Conservation (phyloP, 2,113 vertebrate genomes). For the Neoarius graeffei region DNA sequence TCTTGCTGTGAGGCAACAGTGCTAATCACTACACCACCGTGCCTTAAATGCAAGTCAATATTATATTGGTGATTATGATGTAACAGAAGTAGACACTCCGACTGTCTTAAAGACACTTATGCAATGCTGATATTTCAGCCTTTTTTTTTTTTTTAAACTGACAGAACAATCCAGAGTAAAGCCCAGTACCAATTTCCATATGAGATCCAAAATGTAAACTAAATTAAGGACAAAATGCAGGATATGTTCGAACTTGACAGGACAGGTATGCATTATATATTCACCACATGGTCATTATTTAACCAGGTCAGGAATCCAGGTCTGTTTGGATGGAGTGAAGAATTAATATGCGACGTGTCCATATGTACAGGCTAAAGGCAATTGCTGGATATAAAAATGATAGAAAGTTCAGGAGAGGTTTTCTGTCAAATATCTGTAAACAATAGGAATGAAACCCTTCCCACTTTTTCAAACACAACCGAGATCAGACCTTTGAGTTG, state of each 20-base stretch:
- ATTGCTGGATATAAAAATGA: not conserved
- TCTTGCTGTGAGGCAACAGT: no score
- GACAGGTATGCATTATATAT: not conserved
- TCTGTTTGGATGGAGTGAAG: not conserved
- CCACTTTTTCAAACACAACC: not conserved
- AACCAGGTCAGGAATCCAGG: not conserved
- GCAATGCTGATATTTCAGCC: not conserved
- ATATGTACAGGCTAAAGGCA: not conserved
- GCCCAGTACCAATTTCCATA: not conserved
- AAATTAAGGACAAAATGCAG: not conserved
- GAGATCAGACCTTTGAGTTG: not conserved
- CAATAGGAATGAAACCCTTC: not conserved
- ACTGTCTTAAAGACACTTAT: not conserved
- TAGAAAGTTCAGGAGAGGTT: not conserved
- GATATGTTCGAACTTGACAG: not conserved
- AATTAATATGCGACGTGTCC: not conserved
- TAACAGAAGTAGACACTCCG: not conserved
- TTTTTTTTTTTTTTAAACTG: not conserved
- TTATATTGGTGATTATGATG: not conserved
- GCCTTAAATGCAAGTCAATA: not conserved
- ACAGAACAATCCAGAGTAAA: not conserved
- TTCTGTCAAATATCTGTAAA: not conserved
- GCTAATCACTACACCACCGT: no score
- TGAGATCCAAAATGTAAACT: not conserved
- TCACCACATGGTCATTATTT: not conserved